Conservation (phyloP, 2,888 invertebrate genomes). For the Tyria jacobaeae region DNA sequence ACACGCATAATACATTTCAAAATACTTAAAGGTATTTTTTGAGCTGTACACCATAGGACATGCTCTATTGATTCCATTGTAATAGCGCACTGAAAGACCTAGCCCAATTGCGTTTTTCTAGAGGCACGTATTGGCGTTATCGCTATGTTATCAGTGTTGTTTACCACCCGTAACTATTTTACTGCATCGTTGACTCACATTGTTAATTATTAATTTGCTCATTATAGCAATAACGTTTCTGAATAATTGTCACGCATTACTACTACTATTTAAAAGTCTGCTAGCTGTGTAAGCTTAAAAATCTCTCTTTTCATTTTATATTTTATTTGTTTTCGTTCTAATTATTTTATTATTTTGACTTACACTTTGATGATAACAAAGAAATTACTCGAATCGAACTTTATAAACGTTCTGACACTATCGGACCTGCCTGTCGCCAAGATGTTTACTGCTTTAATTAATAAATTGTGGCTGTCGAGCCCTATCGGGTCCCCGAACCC, state of each 20-base stretch:
- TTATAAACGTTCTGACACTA: slow-evolving; percentile 48
- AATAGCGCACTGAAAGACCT: slow-evolving; percentile 50
- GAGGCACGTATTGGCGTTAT: slow-evolving; percentile 36
- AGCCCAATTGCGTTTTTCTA: slow-evolving; percentile 57
- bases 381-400: slow-evolving; percentile 51
- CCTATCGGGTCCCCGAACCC: slow-evolving; percentile 59
- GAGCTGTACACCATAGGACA: no score
- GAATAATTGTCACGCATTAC: background rate
- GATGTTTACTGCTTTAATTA: slow-evolving; percentile 54
- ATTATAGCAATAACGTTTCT: background rate
- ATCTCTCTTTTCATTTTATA: background rate
- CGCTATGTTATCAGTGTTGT: slow-evolving; percentile 41
- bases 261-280: background rate
- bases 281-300: background rate
- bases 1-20: no score
- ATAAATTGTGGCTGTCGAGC: slow-evolving; percentile 45
- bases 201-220: slow-evolving; percentile 6
- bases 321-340: background rate
- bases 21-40: no score
- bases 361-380: slow-evolving; percentile 38
- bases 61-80: background rate
- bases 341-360: no score
- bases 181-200: slow-evolving; percentile 31
- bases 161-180: slow-evolving; percentile 34
- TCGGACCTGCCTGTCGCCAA: slow-evolving; percentile 43